Evolutionary conservation across 2,888 invertebrate species (phyloP).

Genomic region (Elysia crispata): DNA sequence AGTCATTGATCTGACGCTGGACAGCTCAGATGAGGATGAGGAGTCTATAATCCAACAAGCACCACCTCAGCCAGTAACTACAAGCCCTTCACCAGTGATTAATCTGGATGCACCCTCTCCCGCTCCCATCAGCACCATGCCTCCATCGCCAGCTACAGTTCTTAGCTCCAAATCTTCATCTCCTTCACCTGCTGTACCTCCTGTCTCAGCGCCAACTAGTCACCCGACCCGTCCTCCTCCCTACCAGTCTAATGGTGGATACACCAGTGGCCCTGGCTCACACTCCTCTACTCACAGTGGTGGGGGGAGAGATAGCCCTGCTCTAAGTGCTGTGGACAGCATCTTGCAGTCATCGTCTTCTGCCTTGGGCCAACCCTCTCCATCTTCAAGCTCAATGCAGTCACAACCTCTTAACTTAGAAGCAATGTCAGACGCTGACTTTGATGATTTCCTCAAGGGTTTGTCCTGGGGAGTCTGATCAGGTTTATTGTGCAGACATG

Average conservation of each 20-base stretch:
- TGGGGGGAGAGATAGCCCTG: conserved; percentile 27
- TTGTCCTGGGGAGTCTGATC: conserved; percentile 58
- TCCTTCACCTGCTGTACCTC: conserved; percentile 35
- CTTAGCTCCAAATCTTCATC: conserved; percentile 36
- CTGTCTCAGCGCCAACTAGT: no score
- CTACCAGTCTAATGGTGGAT: conserved; percentile 24
- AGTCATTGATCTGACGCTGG: conserved; percentile 72
- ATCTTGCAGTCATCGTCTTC: conserved; percentile 30
- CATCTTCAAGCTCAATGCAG: conserved; percentile 36
- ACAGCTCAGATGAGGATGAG: conserved; percentile 71
- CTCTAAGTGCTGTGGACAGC: conserved; percentile 43
- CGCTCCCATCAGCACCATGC: conserved; percentile 39
- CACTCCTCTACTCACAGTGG: conserved; percentile 22
- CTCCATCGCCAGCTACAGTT: conserved; percentile 41
- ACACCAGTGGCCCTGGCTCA: conserved; percentile 17
- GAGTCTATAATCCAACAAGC: conserved; percentile 38
- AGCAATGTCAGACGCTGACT: conserved; percentile 62
- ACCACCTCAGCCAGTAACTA: conserved; percentile 41
- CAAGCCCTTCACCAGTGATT: conserved; percentile 61
- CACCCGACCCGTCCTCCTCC: background rate
- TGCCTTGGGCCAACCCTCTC: conserved; percentile 18
- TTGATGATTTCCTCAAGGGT: conserved; percentile 69
- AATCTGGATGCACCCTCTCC: conserved; percentile 60
- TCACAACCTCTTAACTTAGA: conserved; percentile 54
- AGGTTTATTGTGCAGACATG: background rate